These are phyloP conservation scores for Hirudo medicinalis DNA, from an alignment of 1,140 invertebrate species.

Conservation along the genomic window DNA sequence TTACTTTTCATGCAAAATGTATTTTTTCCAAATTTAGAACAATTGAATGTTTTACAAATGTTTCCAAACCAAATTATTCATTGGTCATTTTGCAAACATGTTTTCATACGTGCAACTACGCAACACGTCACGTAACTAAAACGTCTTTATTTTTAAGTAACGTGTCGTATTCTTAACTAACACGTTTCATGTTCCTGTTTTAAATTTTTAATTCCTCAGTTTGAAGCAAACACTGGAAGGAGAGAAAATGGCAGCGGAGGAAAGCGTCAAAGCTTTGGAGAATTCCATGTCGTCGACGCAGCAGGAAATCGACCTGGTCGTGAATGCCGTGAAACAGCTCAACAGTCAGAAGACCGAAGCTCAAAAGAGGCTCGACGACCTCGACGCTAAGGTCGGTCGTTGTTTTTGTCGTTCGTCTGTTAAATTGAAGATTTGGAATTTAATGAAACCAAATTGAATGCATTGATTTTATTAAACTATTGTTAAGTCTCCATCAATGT, in stretches of 20 bases:
- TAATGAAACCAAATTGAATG: no score
- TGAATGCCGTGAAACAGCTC: conserved; percentile 78
- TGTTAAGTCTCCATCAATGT: no score
- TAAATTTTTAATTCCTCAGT: background rate
- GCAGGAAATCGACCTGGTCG: conserved; percentile 59
- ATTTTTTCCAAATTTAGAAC: background rate
- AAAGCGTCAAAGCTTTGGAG: background rate
- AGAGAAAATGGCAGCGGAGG: conserved; percentile 7
- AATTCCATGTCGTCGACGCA: background rate
- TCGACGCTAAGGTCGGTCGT: conserved; percentile 64
- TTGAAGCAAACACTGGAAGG: conserved; percentile 6
- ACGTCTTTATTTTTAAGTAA: no score
- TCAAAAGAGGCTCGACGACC: conserved; percentile 74
- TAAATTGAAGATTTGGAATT: no score
- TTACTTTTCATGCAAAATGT: background rate
- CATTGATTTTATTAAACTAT: no score
- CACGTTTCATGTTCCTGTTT: background rate
- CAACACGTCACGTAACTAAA: no score
- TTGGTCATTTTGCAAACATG: no score
- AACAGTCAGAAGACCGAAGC: conserved; percentile 88
- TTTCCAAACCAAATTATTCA: no score
- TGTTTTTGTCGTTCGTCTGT: background rate
- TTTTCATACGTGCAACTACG: no score
- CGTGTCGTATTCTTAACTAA: no score
- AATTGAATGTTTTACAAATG: background rate